phyloP scores from a whole-genome alignment of 1,140 invertebrate species.

The Heterodera carotae region DNA sequence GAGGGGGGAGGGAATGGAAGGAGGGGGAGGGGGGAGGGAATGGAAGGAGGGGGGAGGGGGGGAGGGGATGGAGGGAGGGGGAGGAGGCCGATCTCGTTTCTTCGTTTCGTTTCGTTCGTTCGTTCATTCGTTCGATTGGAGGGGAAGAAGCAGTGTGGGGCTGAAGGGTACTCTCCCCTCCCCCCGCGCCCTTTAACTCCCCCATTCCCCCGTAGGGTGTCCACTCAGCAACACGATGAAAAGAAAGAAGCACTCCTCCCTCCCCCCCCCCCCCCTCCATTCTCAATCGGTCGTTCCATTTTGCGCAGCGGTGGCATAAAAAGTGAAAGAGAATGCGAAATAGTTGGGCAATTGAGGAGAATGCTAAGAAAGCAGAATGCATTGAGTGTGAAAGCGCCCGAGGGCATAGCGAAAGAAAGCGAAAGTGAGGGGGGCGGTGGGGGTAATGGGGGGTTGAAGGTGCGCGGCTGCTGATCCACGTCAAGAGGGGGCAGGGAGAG shows the following conservation, averaged over 20 bases:
- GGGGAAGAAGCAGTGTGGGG: not conserved
- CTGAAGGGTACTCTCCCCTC: not conserved
- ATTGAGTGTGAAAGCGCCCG: not conserved
- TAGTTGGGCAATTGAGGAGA: not conserved
- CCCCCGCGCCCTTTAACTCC: not conserved
- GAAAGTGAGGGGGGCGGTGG: not conserved
- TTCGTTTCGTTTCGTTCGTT: not conserved
- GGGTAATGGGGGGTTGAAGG: not conserved
- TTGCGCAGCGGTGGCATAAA: conserved; percentile 16
- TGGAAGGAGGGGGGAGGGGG: too few species aligned
- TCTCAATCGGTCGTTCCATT: conserved; percentile 9
- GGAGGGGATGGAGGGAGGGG: not conserved
- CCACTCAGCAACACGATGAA: not conserved
- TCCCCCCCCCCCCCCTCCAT: not conserved
- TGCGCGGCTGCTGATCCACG: conserved; percentile 19
- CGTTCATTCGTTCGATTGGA: not conserved
- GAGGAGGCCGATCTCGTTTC: conserved; percentile 7
- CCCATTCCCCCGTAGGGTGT: not conserved
- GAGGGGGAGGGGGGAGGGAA: too few species aligned
- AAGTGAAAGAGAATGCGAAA: conserved; percentile 1
- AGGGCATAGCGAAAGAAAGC: conserved; percentile 11
- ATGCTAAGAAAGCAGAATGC: not conserved
- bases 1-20: not conserved
- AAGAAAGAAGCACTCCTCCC: conserved; percentile 6
- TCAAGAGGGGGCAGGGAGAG: not conserved